Evolutionary conservation across 2,888 invertebrate genomes (phyloP), one percentile per base, ranked within the genome.

Genomic region (Philereme transversata): DNA sequence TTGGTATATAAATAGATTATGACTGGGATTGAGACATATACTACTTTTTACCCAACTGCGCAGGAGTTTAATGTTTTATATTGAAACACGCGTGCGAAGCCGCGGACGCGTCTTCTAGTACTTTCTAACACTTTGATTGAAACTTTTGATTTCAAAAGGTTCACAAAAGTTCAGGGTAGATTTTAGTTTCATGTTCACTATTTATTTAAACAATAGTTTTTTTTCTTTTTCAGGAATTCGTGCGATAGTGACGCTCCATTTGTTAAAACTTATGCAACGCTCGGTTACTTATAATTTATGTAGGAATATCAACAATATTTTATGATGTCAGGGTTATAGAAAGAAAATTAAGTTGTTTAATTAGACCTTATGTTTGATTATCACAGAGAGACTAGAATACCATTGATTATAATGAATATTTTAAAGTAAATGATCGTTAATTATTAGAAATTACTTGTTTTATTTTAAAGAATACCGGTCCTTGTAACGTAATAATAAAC

Each of bases 211-310:
- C n/a, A 53, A 35, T 36, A 50, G 36, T 34, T 63, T 74, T 73
- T 63, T 74, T 73, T 90, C 81, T 85, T 91, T 94, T 94, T 76
- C 95, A 97, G 97, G 93, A 97, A 96, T 90, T 95, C 95, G 88
- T 96, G 96, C 93, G 95, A 96, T 90, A 96, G 95, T 93, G 97
- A 97, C 90, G 95, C 96, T 87, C 96, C 97, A 85, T 97, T 97
- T 94, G 97, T 97, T 92, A 97, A 97, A 95, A 97, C 97, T 84
- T 97, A 97, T 89, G 97, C 97, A 87, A 97, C 97, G 77, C 95
- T 97, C 89, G 97, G 97, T 90, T 97, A 97, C 90, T 96, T 97
- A 93, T 97, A 96, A 95, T 93, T 93, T 57, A 78, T 78, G 88
- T 90, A 90, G 90, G 78, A 83, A 81, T 85, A 87, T 85, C 85